A percentile compares a stretch with the other conserved stretches of the same genome.
Evolutionary conservation across 2,888 invertebrate genomes (phyloP).

Genomic region (Salticus scenicus): DNA sequence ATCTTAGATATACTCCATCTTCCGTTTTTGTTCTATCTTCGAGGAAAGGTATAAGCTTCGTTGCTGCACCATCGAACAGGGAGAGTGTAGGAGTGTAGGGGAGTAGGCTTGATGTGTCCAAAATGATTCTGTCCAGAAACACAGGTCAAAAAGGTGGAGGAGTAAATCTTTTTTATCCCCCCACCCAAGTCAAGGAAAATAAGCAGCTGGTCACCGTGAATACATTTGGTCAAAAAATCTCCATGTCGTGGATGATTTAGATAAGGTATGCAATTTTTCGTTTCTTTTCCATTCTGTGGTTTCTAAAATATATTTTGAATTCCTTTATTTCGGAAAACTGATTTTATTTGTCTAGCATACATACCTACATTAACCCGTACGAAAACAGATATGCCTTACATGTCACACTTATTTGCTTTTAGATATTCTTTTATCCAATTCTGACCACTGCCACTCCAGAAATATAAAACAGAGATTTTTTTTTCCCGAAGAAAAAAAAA

Average conservation of each 20-base stretch:
- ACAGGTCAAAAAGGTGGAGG: not conserved
- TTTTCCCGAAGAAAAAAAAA: not conserved
- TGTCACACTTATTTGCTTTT: not conserved
- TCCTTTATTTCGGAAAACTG: constrained; percentile 37
- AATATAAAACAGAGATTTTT: not conserved
- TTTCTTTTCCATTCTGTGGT: not conserved
- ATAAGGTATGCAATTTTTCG: constrained; percentile 27
- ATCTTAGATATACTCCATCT: not conserved
- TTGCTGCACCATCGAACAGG: too few species aligned
- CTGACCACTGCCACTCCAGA: constrained; percentile 19
- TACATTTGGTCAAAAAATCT: constrained; percentile 48
- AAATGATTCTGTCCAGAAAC: constrained; percentile 62
- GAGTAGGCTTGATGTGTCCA: constrained; percentile 55
- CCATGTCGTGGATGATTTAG: constrained; percentile 38
- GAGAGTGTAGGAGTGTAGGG: not conserved
- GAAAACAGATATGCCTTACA: not conserved
- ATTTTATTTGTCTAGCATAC: constrained; percentile 37
- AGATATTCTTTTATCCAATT: constrained; percentile 10
- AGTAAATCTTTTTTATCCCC: not conserved
- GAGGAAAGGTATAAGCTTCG: constrained; percentile 35
- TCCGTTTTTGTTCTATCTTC: constrained; percentile 7
- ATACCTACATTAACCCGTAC: constrained; percentile 18
- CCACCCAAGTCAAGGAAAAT: constrained; percentile 27
- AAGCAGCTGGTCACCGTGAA: constrained; percentile 58
- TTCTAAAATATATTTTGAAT: not conserved